Base-by-base conservation (phyloP, 1,140 invertebrate species). In the Drosophila busckii region DNA sequence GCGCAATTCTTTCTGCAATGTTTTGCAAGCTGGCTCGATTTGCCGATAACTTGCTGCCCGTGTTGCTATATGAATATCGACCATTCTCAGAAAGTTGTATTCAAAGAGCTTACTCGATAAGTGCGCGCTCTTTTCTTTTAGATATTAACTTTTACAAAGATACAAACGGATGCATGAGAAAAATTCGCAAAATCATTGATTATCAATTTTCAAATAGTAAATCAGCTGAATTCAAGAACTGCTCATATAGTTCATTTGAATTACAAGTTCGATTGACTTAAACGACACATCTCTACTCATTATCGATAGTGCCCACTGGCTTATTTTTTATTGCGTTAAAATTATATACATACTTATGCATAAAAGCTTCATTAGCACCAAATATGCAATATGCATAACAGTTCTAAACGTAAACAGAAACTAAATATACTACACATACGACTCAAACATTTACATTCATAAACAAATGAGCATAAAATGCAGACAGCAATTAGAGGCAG, bases 1-100 rank as follows among this genome's bases (percentile, higher is more conserved):
- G 75, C 75, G 75, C 75, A 80, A 70, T 80, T 80, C 69, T 80
- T 75, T 82, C 75, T 62, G 75, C 76, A 82, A 66, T 78, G 70
- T 73, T 73, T 73, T 67, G 70, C 70, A 73, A 17, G 45, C 49
- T 50, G 54, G 8, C 12, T 38, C 15, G 10, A n/a, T 15, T 13
- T 20, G 28, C 16, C 45, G 28, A 23, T 25, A 26, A 10, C n/a
- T 37, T 7, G 1, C 12, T 37, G n/a, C n/a, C 1, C 7, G 13
- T 32, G 16, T 49, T 2, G n/a, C 37, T 16, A 25, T 15, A 3
- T 5, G 6, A 2, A 8, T 15, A 31, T 45, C 28, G 26, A 20
- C n/a, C 19, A 2, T 2, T 12, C n/a, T 4, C 9, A 16, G 6
- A n/a, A n/a, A n/a, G n/a, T n/a, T n/a, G n/a, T n/a, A n/a, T n/a